Evolutionary conservation across 2,113 vertebrate species (phyloP), one percentile per base, ranked within the genome.

Genomic region (Brachirus orientalis): DNA sequence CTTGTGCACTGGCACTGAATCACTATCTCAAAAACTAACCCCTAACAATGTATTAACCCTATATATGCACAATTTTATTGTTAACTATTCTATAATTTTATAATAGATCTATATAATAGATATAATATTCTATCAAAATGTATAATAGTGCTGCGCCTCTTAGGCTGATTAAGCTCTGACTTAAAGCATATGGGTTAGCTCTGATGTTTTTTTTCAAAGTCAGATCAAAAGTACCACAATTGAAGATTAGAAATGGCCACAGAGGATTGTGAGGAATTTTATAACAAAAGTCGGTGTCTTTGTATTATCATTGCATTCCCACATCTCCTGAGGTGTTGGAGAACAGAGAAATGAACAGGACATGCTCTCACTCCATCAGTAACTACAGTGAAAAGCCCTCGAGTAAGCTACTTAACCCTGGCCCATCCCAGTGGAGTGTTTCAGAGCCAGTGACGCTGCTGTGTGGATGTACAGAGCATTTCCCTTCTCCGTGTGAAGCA

Each of bases 351-450:
- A 18, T 45, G 56, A 63, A 45, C 61, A 56, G 43, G 41, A 69
- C 35, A 3, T 7, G 58, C 14, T 48, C 37, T 35, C 10, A 0
- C 61, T 63, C 53, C 63, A 19, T 75, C 69, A 52, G 66, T 72
- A 75, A 77, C 53, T 61, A 52, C 56, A 35, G 62, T 63, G 55
- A 72, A 55, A 65, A 71, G 63, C 55, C 56, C 82, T 52, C 28
- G 72, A 84, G 75, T 54, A 43, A 58, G 61, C 63, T 57, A 61
- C 60, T 87, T 84, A 75, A 77, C 79, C 79, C 63, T 0, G 11
- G 43, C 44, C 3, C 6, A 72, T 79, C 81, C 64, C 78, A 4
- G 40, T 8, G 75, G 72, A 61, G 77, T 6, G 1, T 52, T 47
- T 70, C 67, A 1, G 56, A 44, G 71, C 50, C 64, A 10, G 54